These are phyloP conservation scores for Poecilus cupreus DNA, from an alignment of 2,888 invertebrate species.

Conservation along the genomic window DNA sequence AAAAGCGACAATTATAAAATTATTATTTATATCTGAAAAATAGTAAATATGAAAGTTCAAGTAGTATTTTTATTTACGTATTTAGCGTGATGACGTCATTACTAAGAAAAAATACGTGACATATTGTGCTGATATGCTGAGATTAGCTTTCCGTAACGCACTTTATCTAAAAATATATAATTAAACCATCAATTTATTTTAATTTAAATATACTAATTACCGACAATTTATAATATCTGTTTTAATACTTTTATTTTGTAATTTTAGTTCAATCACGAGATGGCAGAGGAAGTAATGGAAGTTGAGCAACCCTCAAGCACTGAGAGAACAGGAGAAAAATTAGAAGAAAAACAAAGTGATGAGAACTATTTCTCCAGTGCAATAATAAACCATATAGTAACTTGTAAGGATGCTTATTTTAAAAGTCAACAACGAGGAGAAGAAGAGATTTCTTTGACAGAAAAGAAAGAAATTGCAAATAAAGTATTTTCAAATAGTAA, in stretches of 20 bases:
- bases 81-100: background rate
- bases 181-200: background rate
- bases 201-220: background rate
- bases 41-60: background rate
- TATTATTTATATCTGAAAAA: background rate
- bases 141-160: background rate
- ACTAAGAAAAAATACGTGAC: background rate
- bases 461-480: slow-evolving; percentile 82
- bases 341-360: slow-evolving; percentile 60
- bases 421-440: slow-evolving; percentile 90
- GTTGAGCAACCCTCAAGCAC: background rate
- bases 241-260: background rate
- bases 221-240: background rate
- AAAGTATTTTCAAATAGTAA: slow-evolving; percentile 80
- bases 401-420: slow-evolving; percentile 80
- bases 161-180: background rate
- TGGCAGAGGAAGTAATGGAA: slow-evolving; percentile 46
- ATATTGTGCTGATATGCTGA: slow-evolving; percentile 3
- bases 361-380: slow-evolving; percentile 67
- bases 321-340: slow-evolving; percentile 46
- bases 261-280: slow-evolving; percentile 18
- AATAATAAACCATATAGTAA: slow-evolving; percentile 79
- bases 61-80: slow-evolving; percentile 34
- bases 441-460: slow-evolving; percentile 80
- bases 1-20: background rate